Percentiles rank a stretch among this genome's conserved stretches.
phyloP scores from a whole-genome alignment of 2,113 vertebrate species.

The Dasyornis broadbenti region DNA sequence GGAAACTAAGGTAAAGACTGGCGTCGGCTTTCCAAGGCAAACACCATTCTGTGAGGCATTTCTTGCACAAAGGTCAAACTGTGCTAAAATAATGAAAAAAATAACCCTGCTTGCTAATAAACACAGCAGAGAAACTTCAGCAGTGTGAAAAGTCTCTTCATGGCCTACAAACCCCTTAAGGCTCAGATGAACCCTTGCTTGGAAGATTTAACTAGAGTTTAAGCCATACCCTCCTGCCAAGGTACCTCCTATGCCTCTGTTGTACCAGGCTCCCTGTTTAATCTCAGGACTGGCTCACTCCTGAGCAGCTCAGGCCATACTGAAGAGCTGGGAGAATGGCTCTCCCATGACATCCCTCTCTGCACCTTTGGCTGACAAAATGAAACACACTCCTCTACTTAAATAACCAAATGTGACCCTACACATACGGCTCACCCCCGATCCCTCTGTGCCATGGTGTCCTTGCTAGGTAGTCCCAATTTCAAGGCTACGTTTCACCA shows the following conservation, averaged over 20 bases:
- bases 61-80: neutral
- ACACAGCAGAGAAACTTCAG: neutral
- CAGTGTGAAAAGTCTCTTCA: neutral
- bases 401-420: neutral
- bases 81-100: neutral
- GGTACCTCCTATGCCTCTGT: neutral
- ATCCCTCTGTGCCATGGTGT: neutral
- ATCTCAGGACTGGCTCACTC: neutral
- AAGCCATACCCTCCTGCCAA: neutral
- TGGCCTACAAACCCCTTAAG: neutral
- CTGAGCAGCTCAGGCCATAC: neutral
- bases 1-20: neutral
- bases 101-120: neutral
- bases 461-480: neutral
- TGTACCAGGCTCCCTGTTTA: too few species aligned
- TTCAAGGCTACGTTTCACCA: too few species aligned
- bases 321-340: neutral
- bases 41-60: neutral
- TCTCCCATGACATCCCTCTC: neutral
- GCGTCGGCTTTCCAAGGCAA: neutral
- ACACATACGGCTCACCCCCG: rapidly evolving
- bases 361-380: neutral
- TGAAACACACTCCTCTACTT: neutral
- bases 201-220: neutral
- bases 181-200: rapidly evolving